A percentile compares a stretch with the other conserved stretches of the same genome.
These are phyloP conservation scores for Nycticorax nycticorax DNA, from an alignment of 2,113 vertebrate genomes.

Conservation along the genomic window DNA sequence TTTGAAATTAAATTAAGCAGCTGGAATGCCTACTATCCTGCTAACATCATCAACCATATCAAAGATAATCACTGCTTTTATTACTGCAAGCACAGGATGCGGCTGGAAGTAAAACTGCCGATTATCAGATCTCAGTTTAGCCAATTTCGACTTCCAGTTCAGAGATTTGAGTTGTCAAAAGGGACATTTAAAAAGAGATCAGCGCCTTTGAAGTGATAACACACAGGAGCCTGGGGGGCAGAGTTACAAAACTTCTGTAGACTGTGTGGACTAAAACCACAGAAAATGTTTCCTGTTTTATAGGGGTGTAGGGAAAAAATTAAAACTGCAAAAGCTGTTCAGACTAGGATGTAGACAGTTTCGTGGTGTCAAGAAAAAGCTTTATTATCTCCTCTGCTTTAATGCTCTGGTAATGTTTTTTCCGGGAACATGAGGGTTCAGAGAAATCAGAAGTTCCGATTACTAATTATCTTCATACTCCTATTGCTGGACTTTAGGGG, in stretches of 20 bases:
- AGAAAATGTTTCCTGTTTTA: slow-evolving; percentile 33
- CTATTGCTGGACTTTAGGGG: background rate
- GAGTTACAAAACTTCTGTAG: slow-evolving; percentile 35
- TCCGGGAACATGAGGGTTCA: background rate
- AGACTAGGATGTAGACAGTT: slow-evolving; percentile 13
- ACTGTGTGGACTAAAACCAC: background rate
- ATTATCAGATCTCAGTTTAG: slow-evolving; percentile 67
- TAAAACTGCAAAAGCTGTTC: background rate
- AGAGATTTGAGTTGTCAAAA: slow-evolving; percentile 59
- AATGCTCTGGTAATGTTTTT: slow-evolving; percentile 40
- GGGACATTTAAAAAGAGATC: slow-evolving; percentile 58
- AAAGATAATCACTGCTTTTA: slow-evolving; percentile 59
- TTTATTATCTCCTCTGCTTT: slow-evolving; percentile 28
- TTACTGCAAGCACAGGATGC: slow-evolving; percentile 45
- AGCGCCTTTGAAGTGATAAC: slow-evolving; percentile 48
- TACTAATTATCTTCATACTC: slow-evolving; percentile 32
- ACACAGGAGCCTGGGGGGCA: slow-evolving; percentile 10
- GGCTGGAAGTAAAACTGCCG: slow-evolving; percentile 50
- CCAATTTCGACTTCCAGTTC: slow-evolving; percentile 62
- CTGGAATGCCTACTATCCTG: slow-evolving; percentile 47
- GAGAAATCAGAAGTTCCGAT: background rate
- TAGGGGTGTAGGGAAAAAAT: slow-evolving; percentile 13
- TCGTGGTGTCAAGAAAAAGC: slow-evolving; percentile 12
- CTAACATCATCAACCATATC: slow-evolving; percentile 57
- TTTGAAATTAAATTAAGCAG: slow-evolving; percentile 70